Base-by-base conservation (phyloP, 2,888 invertebrate species). In the Hydropsyche betteni region DNA sequence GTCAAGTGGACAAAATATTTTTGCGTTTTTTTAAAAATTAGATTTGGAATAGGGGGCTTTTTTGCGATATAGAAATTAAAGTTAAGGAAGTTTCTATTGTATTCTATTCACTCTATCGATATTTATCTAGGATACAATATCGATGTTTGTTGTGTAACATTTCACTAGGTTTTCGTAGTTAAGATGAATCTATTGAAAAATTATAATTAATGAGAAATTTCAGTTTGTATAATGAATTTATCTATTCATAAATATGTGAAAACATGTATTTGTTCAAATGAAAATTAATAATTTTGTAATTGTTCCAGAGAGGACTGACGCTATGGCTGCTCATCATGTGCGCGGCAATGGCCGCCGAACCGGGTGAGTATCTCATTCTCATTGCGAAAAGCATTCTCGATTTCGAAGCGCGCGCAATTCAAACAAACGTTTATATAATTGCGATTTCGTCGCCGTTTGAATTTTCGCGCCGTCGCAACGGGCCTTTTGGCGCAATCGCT, bases 261-360 rank as follows among this genome's bases (percentile, higher is more conserved):
- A 24, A 61, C 2, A 16, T 61, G 24, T 61, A 8, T 69, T 50
- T 74, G 3, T 44, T 44, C 6, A 44, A 44, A 44, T 44, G 10
- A 44, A 44, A 44, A 72, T 51, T 70, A 36, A 71, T 61, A 61
- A 74, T 75, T 55, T 78, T 24, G 24, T 24, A 24, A 24, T 24
- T 24, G 24, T 24, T 78, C 68, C 78, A 78, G 78, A 76, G 75
- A 74, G 78, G 75, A 52, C 38, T 78, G 52, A 61, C 78, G 53
- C 74, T 69, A 75, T 78, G 78, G 78, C 53, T 76, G 14, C 69
- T 78, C 34, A 44, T 75, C 5, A 71, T 76, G 24, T 69, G 75
- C 36, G 53, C 74, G 16, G 64, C 73, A 16, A 50, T 78, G 64
- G 75, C 75, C 55, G 76, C 75, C 16, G 75, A 70, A 53, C 73